Conservation (phyloP, 1,140 invertebrate genomes). For the Steinernema feltiae region DNA sequence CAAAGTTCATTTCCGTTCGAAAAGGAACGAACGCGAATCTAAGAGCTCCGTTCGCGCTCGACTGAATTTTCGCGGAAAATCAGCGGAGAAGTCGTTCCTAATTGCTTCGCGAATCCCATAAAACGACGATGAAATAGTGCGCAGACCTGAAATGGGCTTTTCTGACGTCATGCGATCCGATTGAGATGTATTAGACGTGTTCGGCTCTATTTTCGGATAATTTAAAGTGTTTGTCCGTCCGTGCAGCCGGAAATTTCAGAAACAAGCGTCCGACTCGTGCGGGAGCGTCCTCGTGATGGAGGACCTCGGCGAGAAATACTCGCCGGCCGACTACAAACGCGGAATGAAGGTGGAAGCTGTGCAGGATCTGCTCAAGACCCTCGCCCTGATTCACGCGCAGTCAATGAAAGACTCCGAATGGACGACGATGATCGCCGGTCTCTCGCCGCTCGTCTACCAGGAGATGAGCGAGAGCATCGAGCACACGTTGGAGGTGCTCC, state of each 20-base stretch:
- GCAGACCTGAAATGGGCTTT: too few relatives aligned
- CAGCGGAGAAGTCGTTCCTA: constrained; percentile 8
- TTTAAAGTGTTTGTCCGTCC: not conserved
- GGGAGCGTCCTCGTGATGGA: constrained; percentile 52
- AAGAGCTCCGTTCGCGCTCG: too few relatives aligned
- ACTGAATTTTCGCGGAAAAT: constrained; percentile 14
- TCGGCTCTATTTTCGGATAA: not conserved
- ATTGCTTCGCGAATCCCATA: not conserved
- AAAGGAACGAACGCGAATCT: too few relatives aligned
- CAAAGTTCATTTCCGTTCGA: too few relatives aligned
- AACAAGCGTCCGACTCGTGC: constrained; percentile 40
- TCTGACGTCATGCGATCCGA: not conserved
- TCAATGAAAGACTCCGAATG: constrained; percentile 35
- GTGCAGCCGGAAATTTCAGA: constrained; percentile 26
- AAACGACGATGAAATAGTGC: not conserved
- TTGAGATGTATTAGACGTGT: not conserved
- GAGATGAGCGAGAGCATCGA: not conserved
- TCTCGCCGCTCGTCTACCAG: not conserved
- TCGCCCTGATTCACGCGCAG: constrained; percentile 30
- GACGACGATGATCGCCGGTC: constrained; percentile 19
- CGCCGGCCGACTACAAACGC: not conserved
- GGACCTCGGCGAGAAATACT: constrained; percentile 44
- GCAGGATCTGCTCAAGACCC: constrained; percentile 35
- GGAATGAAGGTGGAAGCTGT: constrained; percentile 36
- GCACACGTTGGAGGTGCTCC: constrained; percentile 28